Evolutionary conservation across 2,113 vertebrate genomes (phyloP), one percentile per base, ranked within the genome.

Genomic region (Rhipidura dahli): DNA sequence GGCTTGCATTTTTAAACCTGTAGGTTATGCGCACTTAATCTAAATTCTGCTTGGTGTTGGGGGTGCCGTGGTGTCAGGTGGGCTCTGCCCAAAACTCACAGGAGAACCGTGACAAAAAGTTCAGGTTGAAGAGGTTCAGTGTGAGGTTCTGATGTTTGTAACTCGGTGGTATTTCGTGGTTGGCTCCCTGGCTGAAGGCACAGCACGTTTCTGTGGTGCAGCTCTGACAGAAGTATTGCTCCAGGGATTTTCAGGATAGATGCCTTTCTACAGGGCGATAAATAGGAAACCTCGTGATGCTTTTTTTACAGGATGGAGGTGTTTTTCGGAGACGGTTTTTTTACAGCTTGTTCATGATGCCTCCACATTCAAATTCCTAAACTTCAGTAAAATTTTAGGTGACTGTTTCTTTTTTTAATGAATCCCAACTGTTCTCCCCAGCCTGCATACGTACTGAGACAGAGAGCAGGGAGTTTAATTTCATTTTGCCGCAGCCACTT

Each of bases 201-300:
- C n/a, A 44, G 45, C 40, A 3, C 2, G 0, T 17, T 30, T 33
- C 6, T 2, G 1, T 8, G 28, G 30, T 61, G 87, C 64, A 11
- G 37, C 31, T 72, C 8, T 54, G 60, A 18, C 45, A 24, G 69
- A 7, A 35, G 40, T 31, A 5, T 27, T 23, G 37, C 37, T 9
- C 15, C 2, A 8, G 49, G 3, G 26, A 21, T 60, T 64, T 13
- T 45, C 2, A 0, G 60, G 40, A 16, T 4, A 31, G 7, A 33
- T 3, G 1, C 0, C 0, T 45, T 66, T 30, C 13, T 57, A 10
- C 4, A 0, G 20, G 39, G 35, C 3, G 6, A 35, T 49, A 83
- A 49, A 45, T 4, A 6, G 3, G 42, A 49, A 69, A 42, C 14
- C 33, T 70, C 4, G 4, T 12, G 30, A 39, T 86, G 39, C 23